Conservation (phyloP, 2,113 vertebrate genomes). For the Eptesicus fuscus region DNA sequence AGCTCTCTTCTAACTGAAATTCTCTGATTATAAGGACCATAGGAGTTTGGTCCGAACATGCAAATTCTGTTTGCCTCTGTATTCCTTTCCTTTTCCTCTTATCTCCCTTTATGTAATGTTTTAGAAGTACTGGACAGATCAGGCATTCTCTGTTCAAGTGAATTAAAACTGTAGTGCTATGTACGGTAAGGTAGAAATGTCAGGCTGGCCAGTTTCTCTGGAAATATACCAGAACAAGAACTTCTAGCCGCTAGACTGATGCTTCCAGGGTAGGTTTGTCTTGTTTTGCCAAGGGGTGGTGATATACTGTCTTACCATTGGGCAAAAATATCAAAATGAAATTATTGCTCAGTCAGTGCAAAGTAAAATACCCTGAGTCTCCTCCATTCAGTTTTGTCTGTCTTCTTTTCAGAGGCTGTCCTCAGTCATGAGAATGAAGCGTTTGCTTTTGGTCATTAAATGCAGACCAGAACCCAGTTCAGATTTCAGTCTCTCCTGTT, state of each 20-base stretch:
- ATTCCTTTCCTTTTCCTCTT: background rate
- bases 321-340: conserved; percentile 18
- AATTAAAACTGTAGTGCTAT: background rate
- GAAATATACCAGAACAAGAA: conserved; percentile 21
- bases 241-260: background rate
- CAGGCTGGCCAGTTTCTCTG: background rate
- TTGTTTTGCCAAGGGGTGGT: background rate
- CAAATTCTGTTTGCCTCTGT: background rate
- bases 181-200: background rate
- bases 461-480: background rate
- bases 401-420: background rate
- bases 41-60: background rate
- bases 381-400: background rate
- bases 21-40: background rate
- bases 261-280: background rate
- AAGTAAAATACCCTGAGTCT: background rate
- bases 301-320: background rate
- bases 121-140: background rate
- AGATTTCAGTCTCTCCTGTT: background rate
- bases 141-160: background rate
- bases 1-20: background rate
- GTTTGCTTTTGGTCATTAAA: conserved; percentile 14
- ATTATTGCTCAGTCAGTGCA: background rate
- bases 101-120: background rate
- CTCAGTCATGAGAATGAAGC: background rate